These are phyloP conservation scores for Amniataba percoides DNA, from an alignment of 2,797 vertebrate genomes.

Conservation along the genomic window DNA sequence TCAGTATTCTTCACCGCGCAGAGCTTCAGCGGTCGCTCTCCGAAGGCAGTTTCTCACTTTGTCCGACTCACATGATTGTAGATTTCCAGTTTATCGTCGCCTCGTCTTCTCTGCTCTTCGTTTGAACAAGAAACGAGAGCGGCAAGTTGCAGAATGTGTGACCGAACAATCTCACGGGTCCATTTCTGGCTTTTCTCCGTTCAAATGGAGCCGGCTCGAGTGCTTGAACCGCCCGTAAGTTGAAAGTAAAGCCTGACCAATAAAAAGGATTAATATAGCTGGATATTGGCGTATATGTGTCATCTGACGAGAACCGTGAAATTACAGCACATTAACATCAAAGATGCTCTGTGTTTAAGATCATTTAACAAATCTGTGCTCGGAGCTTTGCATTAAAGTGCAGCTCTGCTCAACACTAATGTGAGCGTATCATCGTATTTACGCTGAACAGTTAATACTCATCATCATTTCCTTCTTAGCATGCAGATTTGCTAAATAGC, in stretches of 20 bases:
- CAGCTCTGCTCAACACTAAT: background rate
- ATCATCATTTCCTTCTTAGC: background rate
- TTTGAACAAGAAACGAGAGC: background rate
- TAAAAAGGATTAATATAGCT: background rate
- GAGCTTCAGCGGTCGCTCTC: conserved; percentile 35
- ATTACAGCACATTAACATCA: background rate
- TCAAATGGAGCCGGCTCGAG: background rate
- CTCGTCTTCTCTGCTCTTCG: background rate
- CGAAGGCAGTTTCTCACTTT: conserved; percentile 50
- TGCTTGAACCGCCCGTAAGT: background rate
- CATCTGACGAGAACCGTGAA: background rate
- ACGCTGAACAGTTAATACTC: too few relatives aligned
- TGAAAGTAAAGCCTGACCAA: background rate
- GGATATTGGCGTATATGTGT: background rate
- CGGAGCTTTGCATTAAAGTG: background rate
- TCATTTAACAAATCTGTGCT: background rate
- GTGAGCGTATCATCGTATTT: too few relatives aligned
- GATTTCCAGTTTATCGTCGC: background rate
- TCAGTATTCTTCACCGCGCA: conserved; percentile 54
- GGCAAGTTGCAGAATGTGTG: background rate
- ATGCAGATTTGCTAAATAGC: conserved; percentile 1
- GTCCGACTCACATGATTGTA: conserved; percentile 11
- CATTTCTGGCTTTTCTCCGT: background rate
- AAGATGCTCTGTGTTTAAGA: background rate
- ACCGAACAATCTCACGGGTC: conserved; percentile 12